phyloP scores from a whole-genome alignment of 2,797 vertebrate species.

The Urocyon cinereoargenteus region DNA sequence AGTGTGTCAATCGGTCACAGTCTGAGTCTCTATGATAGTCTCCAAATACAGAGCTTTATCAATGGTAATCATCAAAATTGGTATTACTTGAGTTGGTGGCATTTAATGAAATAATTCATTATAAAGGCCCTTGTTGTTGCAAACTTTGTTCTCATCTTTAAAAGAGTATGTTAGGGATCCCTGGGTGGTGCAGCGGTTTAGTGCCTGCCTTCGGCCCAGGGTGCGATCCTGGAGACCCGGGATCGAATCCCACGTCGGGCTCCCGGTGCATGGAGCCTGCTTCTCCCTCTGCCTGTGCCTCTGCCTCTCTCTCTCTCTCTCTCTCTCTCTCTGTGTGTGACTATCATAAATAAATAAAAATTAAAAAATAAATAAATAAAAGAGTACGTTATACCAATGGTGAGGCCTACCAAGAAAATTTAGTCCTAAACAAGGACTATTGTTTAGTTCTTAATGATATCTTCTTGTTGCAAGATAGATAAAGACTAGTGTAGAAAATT shows the following conservation, averaged over 20 bases:
- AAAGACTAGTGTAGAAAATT: not conserved
- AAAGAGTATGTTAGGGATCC: not conserved
- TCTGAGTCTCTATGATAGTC: not conserved
- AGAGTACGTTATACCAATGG: not conserved
- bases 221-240: too few species aligned
- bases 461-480: not conserved
- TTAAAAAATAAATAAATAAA: too few species aligned
- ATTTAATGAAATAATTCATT: conserved; percentile 51
- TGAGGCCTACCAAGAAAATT: conserved; percentile 6
- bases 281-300: too few species aligned
- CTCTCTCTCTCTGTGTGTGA: too few species aligned
- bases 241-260: too few species aligned
- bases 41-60: not conserved
- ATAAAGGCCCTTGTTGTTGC: not conserved
- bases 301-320: too few species aligned
- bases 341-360: too few species aligned
- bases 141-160: not conserved
- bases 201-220: too few species aligned
- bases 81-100: not conserved
- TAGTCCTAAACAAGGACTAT: too few species aligned
- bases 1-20: not conserved
- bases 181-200: too few species aligned
- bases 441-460: not conserved
- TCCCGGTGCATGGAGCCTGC: too few species aligned
- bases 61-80: not conserved